Base-by-base conservation (phyloP, 1,140 invertebrate species). In the Chelonus insularis region DNA sequence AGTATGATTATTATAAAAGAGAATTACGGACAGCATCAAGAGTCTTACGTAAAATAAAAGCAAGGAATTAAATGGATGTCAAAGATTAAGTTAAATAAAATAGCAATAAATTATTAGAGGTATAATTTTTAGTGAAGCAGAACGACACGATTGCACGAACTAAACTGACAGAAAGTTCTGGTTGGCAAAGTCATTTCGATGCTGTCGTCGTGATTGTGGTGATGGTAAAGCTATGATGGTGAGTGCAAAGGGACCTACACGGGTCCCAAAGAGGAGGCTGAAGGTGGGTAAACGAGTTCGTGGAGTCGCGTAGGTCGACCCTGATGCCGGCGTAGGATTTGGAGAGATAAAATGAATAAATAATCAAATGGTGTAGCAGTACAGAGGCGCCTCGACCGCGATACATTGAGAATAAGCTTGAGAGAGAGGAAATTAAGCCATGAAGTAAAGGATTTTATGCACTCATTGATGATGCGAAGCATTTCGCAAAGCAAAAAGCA, bases 221-320 rank as follows among this genome's bases (percentile, higher is more conserved):
- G 50, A 54, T 59, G 56, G 60, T 62, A 47, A 25, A 41, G 58
- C 6, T 11, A 36, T 14, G 25, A 18, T 20, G 45, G 21, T 36
- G 59, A 59, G 54, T 54, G 50, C 50, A 60, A 60, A 64, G 59
- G 57, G 47, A 60, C 50, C 45, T 43, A 64, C 50, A 29, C 51
- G 51, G 8, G 57, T 37, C 55, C 64, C 60, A 57, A 60, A 57
- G 74, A 67, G 71, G 78, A 79, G 78, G 77, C 66, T 71, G 73
- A 79, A 77, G 78, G 78, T 79, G 77, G 77, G 77, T 80, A 74
- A 65, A 78, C 78, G 72, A 68, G 78, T 79, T 73, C 67, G 70
- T 67, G 67, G 47, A 67, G 57, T 41, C 55, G 72, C 67, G 71
- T 72, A 68, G 72, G 74, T 66, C 60, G 74, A 48, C 56, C 66